These are phyloP conservation scores for Drosophila aldrichi DNA, from an alignment of 2,888 invertebrate species.

Conservation along the genomic window DNA sequence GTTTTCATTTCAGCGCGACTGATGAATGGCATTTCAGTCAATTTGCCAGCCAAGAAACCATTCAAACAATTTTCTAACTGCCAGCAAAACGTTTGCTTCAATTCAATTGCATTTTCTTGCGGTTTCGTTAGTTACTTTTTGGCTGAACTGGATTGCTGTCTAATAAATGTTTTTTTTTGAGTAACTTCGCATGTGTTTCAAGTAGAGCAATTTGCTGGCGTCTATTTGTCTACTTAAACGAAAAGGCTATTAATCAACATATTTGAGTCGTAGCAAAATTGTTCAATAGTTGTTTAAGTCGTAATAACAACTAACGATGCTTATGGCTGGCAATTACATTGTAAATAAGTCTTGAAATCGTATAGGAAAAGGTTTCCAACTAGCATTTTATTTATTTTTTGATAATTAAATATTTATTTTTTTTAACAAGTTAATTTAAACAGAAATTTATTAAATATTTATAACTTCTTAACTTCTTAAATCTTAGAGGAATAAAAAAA, in stretches of 20 bases:
- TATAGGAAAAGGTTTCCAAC: no score
- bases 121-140: slow-evolving; percentile 4
- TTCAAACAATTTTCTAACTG: slow-evolving; percentile 39
- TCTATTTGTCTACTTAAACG: slow-evolving; percentile 5
- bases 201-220: slow-evolving; percentile 11
- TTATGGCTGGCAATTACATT: not conserved
- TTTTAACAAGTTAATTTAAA: no score
- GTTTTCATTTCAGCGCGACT: slow-evolving; percentile 62
- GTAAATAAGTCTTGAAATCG: no score
- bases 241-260: slow-evolving; percentile 29
- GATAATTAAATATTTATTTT: no score
- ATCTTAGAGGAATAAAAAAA: no score
- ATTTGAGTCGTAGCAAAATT: not conserved
- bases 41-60: slow-evolving; percentile 18
- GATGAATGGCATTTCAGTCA: slow-evolving; percentile 63
- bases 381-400: no score
- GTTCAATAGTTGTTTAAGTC: not conserved
- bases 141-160: slow-evolving; percentile 17
- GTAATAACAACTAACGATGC: not conserved
- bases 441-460: no score
- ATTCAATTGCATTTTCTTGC: slow-evolving; percentile 23
- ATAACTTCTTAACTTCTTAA: no score
- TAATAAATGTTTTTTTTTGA: slow-evolving; percentile 34
- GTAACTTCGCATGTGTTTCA: slow-evolving; percentile 17
- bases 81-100: slow-evolving; percentile 36